These are phyloP conservation scores for Bucorvus abyssinicus DNA, from an alignment of 2,797 vertebrate species.

Conservation along the genomic window DNA sequence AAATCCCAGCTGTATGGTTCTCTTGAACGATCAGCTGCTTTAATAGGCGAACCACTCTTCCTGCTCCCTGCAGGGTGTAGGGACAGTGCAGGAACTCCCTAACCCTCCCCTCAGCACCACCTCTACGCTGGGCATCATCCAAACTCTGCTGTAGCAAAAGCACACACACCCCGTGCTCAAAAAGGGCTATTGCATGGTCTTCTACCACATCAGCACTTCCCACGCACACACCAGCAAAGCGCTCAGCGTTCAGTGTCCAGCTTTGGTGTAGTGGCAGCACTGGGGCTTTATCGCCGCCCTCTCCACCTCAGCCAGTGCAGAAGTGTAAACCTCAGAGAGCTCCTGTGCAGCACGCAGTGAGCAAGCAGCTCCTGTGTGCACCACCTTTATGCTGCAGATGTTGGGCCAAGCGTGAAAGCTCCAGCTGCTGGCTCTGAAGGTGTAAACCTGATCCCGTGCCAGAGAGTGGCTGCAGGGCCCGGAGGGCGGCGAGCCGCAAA, in stretches of 20 bases:
- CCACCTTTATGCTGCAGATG: accelerated
- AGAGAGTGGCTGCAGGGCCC: background rate
- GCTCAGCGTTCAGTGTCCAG: accelerated
- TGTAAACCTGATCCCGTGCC: background rate
- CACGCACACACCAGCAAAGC: accelerated
- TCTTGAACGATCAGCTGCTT: background rate
- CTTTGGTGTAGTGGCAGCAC: accelerated
- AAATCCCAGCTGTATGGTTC: background rate
- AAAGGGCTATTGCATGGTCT: accelerated
- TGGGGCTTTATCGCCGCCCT: accelerated
- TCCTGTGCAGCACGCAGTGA: accelerated
- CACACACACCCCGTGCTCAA: accelerated
- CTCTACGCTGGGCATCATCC: accelerated
- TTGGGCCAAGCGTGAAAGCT: background rate
- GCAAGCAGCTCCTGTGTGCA: accelerated
- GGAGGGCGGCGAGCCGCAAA: accelerated
- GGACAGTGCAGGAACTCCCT: background rate
- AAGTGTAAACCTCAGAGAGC: accelerated
- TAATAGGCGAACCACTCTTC: accelerated
- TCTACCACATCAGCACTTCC: background rate
- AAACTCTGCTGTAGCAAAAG: background rate
- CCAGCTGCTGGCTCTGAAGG: background rate
- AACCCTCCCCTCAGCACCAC: background rate
- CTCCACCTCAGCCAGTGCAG: accelerated
- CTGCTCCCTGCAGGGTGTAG: background rate